These are phyloP conservation scores for Acromyrmex echinatior DNA, from an alignment of 1,140 invertebrate species.

Conservation along the genomic window DNA sequence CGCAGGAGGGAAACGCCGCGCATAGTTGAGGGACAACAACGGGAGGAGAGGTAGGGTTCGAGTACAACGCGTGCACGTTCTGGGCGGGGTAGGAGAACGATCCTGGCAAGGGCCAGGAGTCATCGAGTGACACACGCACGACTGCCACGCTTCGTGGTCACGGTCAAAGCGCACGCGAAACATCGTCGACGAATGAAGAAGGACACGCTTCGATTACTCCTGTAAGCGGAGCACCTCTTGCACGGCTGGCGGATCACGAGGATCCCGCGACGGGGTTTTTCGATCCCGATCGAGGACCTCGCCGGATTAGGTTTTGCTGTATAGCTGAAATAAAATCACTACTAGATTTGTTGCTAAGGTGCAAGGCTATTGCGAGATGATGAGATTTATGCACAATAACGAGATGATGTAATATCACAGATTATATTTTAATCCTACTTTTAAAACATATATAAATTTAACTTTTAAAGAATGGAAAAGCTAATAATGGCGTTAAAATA, in stretches of 20 bases:
- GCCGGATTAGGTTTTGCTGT: slow-evolving; percentile 67
- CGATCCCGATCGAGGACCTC: slow-evolving; percentile 67
- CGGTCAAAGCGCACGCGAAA: slow-evolving; percentile 81
- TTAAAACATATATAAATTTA: no score
- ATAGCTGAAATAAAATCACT: slow-evolving; percentile 7
- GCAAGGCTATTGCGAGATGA: neutral
- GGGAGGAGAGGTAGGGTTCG: slow-evolving; percentile 64
- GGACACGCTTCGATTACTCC: slow-evolving; percentile 83
- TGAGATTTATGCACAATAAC: slow-evolving; percentile 7
- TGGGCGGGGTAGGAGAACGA: slow-evolving; percentile 81
- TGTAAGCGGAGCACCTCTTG: slow-evolving; percentile 77
- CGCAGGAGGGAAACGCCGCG: slow-evolving; percentile 51
- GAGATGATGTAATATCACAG: neutral
- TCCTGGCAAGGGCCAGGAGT: slow-evolving; percentile 80
- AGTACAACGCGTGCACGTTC: slow-evolving; percentile 82
- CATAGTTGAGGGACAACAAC: slow-evolving; percentile 46
- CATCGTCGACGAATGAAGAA: slow-evolving; percentile 64
- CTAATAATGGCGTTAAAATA: no score
- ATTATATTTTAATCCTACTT: neutral
- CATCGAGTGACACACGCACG: slow-evolving; percentile 85
- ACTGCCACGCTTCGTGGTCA: slow-evolving; percentile 84
- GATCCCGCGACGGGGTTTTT: slow-evolving; percentile 66
- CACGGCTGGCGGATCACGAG: slow-evolving; percentile 46
- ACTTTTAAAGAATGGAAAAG: no score
- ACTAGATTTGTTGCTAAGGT: neutral